Base-by-base conservation (phyloP, 2,113 vertebrate genomes). In the Axis porcinus region DNA sequence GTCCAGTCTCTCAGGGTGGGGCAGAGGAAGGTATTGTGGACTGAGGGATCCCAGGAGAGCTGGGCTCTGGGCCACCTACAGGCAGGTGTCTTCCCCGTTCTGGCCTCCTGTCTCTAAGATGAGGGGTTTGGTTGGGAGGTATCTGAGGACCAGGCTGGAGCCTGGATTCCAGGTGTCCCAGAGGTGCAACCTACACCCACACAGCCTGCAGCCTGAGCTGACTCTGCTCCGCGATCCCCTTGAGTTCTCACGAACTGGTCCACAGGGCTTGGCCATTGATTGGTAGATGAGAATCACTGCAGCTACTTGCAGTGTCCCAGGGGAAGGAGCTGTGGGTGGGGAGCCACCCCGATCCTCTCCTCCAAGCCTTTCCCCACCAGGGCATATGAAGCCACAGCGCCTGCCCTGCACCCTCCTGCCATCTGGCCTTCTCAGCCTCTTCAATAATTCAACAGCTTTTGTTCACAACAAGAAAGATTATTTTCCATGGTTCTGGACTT, bases 361-460 rank as follows among this genome's bases (percentile, higher is more conserved):
- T 33, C 33, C 1, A 28, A 7, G 25, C 12, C 28, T 11, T 4
- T 6, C 25, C 21, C 74, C 21, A 0, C n/a, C 33, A 33, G 15
- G 50, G 43, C 10, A 40, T 83, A 95, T 2, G 57, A 62, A 74
- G 90, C 50, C 57, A 3, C 8, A 70, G 86, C 36, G 43, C 52
- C 81, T 33, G 17, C 50, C 76, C 36, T 57, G 25, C 5, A 40
- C 89, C 87, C 67, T 76, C 78, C 55, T 2, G 0, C 98, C 98
- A 98, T 97, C 96, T 98, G 98, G 95, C 83, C 97, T 97, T 97
- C 97, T 97, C 91, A 76, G 67, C 50, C 92, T 94, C 96, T 98
- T 94, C 95, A 98, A 96, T 98, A 98, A 98, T 98, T 97, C 95
- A 97, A 70, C 11, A 83, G 50, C 91, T 96, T 98, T 98, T 96